These are phyloP conservation scores for mouse (Mus musculus) DNA, from an alignment of 2,113 vertebrate genomes.

Conservation along the genomic window DNA sequence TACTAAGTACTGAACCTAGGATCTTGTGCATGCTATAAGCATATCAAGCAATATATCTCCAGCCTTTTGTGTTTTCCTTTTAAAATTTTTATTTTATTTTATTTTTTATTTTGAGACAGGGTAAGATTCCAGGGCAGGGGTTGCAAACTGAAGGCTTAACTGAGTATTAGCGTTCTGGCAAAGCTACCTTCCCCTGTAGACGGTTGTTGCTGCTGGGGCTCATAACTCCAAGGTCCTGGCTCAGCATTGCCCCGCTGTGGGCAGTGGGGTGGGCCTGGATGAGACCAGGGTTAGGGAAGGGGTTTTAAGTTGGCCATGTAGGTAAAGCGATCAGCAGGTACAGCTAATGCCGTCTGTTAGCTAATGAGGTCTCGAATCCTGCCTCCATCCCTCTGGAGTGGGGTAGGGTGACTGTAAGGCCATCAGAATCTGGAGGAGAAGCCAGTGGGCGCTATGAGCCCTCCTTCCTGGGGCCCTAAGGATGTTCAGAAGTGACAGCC, in stretches of 20 bases:
- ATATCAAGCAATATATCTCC: background rate
- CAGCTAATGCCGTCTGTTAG: accelerated
- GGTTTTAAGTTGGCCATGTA: background rate
- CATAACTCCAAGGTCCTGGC: accelerated
- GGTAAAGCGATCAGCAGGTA: background rate
- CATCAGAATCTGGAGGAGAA: background rate
- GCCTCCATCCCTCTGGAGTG: too few relatives aligned
- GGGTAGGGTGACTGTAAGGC: background rate
- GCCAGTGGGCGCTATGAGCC: background rate
- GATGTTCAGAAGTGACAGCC: background rate
- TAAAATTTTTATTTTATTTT: background rate
- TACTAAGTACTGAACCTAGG: background rate
- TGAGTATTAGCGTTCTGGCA: accelerated
- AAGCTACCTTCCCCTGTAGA: accelerated
- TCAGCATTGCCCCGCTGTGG: accelerated
- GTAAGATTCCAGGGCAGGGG: background rate
- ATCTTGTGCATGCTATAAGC: background rate
- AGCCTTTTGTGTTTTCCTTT: background rate
- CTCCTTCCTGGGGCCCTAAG: too few relatives aligned
- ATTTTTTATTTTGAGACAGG: background rate
- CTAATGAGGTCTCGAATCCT: background rate
- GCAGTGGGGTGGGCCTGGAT: accelerated
- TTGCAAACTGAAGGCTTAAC: background rate
- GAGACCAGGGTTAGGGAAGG: accelerated
- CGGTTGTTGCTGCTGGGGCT: background rate